Evolutionary conservation across 2,888 invertebrate species (phyloP), one percentile per base, ranked within the genome.

Genomic region (Chironomus tentans): DNA sequence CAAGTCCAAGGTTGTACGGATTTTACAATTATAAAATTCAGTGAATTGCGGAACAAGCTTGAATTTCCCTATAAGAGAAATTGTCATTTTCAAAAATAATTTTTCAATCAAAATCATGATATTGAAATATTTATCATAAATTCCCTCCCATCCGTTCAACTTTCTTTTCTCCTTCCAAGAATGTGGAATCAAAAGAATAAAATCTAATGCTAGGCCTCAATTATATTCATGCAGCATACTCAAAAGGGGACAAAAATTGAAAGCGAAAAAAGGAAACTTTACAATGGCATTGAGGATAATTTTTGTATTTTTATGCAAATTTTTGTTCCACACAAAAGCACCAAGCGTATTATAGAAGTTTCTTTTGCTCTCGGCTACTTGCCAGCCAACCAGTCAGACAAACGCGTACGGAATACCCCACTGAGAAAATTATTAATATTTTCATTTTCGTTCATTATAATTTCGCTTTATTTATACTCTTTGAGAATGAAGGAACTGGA

Each of bases 361-460:
- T 50, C 50, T 15, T 15, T 5, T 15, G 13, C 15, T 15, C 3
- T 4, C 50, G 15, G 15, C 50, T 50, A 15, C 50, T 15, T 50
- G 50, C 50, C 13, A 48, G 48, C 48, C 48, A 48, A 28, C 28
- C 28, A 38, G 38, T 38, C 38, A 38, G 38, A 38, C 38, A 38
- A 38, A 38, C 38, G 38, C 38, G 38, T 38, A 50, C 50, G 15
- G 0, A 3, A 2, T 22, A 62, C 22, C 62, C 56, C 21, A 10
- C 62, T 22, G 62, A 15, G 62, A 62, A 62, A 62, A 62, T 62
- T 62, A 62, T 62, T 62, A 62, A 62, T 62, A 21, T 62, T 62
- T 62, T 62, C 62, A 62, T 62, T 62, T 62, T 62, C 6, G 18
- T 62, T 62, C 62, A 62, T 62, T 62, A 62, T 62, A 62, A 4